These are phyloP conservation scores for Tinea semifulvella DNA, from an alignment of 2,888 invertebrate genomes.

Conservation along the genomic window DNA sequence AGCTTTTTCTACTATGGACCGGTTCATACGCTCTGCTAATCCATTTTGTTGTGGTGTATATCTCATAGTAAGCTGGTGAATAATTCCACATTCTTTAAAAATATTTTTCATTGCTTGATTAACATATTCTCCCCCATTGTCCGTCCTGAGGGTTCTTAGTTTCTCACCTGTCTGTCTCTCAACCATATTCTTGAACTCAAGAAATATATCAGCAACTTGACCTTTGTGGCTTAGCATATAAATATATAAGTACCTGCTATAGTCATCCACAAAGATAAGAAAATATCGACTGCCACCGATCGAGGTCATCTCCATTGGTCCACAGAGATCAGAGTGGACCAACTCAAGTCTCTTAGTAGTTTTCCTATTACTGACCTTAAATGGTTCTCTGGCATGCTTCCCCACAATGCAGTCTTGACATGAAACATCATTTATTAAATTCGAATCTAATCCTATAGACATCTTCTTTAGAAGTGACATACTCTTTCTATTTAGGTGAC, in stretches of 20 bases:
- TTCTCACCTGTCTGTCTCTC: conserved; percentile 18
- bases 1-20: too few species aligned
- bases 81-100: conserved; percentile 21
- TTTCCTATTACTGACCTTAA: neutral
- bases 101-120: conserved; percentile 17
- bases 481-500: conserved; percentile 17
- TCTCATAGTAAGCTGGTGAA: conserved; percentile 23
- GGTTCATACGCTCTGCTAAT: too few species aligned
- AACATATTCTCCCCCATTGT: conserved; percentile 18
- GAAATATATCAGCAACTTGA: conserved; percentile 1
- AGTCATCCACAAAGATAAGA: conserved; percentile 33
- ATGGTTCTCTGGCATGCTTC: conserved; percentile 12
- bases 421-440: neutral
- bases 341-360: conserved; percentile 25
- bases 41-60: conserved; percentile 32
- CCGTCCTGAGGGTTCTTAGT: conserved; percentile 16
- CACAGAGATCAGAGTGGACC: conserved; percentile 33
- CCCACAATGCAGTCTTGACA: conserved; percentile 10
- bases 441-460: neutral
- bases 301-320: conserved; percentile 19
- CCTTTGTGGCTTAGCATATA: neutral
- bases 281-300: conserved; percentile 21
- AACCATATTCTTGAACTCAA: conserved; percentile 14
- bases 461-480: neutral
- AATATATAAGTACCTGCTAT: neutral